These are phyloP conservation scores for Trigoniulus corallinus DNA, from an alignment of 1,140 invertebrate genomes.

Conservation along the genomic window DNA sequence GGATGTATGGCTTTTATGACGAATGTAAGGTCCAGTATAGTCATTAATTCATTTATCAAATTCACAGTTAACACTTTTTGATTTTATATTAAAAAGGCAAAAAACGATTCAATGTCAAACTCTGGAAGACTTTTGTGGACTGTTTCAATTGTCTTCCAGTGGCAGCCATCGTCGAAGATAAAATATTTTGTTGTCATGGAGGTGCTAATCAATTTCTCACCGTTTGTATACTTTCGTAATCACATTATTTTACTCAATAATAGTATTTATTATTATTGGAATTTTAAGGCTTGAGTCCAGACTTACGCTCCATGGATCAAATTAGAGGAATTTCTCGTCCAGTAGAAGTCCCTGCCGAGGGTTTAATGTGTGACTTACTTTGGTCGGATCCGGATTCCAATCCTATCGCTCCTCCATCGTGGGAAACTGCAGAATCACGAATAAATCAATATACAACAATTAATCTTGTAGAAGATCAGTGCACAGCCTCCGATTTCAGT, in stretches of 20 bases:
- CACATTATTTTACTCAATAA: too few relatives aligned
- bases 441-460: too few relatives aligned
- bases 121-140: too few relatives aligned
- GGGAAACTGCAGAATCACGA: too few relatives aligned
- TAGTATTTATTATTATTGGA: too few relatives aligned
- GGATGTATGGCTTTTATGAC: too few relatives aligned
- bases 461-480: too few relatives aligned
- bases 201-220: conserved; percentile 27
- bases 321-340: conserved; percentile 79
- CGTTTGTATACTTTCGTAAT: too few relatives aligned
- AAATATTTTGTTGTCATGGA: conserved; percentile 30
- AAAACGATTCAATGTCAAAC: conserved; percentile 39
- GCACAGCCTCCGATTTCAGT: too few relatives aligned
- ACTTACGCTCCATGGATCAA: too few relatives aligned
- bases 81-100: conserved; percentile 69
- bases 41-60: conserved; percentile 23
- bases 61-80: conserved; percentile 63
- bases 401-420: too few relatives aligned
- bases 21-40: conserved; percentile 37
- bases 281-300: too few relatives aligned
- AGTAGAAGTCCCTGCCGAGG: conserved; percentile 84
- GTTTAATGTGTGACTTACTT: conserved; percentile 42
- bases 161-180: conserved; percentile 29
- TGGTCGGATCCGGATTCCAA: conserved; percentile 34
- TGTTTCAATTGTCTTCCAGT: conserved; percentile 39